Percentiles rank a stretch among this genome's conserved stretches.
Conservation (phyloP, 2,888 invertebrate genomes). For the Zygaena filipendulae region DNA sequence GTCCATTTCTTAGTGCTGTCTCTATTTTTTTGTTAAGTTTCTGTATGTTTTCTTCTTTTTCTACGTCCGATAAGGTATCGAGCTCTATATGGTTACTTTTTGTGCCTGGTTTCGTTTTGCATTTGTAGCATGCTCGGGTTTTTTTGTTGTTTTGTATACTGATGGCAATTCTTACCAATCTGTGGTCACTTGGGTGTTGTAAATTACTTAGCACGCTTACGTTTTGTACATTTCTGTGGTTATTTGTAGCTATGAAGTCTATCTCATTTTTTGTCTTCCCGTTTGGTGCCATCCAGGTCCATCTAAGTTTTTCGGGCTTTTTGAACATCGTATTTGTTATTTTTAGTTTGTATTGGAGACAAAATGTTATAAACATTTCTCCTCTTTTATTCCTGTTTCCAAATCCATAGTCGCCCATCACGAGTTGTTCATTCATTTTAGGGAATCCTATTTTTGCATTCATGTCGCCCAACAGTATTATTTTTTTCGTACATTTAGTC, state of each 20-base stretch:
- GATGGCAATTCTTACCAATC: neutral
- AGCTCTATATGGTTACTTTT: neutral
- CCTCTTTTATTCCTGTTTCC: constrained; percentile 1
- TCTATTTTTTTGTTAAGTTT: neutral
- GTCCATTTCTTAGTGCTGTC: too few species aligned
- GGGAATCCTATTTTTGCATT: constrained; percentile 4
- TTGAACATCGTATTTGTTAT: constrained; percentile 1
- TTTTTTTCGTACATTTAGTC: too few species aligned
- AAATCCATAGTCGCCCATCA: neutral
- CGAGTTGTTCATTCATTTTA: neutral
- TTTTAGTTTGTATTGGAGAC: neutral
- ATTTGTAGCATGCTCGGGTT: too few species aligned
- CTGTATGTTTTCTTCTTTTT: too few species aligned
- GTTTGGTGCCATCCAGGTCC: constrained; percentile 1
- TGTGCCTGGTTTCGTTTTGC: too few species aligned
- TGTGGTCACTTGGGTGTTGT: constrained; percentile 4
- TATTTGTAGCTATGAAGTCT: too few species aligned
- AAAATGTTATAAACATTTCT: neutral
- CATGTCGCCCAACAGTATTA: constrained; percentile 4
- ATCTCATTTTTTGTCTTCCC: constrained; percentile 1
- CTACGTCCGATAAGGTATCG: neutral
- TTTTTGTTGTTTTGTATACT: constrained; percentile 1
- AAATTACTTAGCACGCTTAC: constrained; percentile 2
- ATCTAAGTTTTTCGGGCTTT: constrained; percentile 1
- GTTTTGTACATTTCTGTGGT: too few species aligned